Conservation (phyloP, 1,140 invertebrate species). For the Frieseomelitta varia region DNA sequence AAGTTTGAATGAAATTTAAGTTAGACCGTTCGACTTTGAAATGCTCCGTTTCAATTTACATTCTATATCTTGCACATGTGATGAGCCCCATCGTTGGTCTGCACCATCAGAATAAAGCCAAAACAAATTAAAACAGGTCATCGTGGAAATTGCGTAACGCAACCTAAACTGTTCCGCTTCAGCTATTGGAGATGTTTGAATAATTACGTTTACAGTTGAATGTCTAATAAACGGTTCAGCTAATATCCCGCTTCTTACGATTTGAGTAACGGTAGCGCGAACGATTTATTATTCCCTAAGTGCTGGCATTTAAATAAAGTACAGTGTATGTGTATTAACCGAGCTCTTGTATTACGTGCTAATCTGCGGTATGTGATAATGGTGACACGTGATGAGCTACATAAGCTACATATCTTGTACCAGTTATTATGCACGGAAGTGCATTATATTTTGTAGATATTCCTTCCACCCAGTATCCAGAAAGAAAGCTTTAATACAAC, state of each 20-base stretch:
- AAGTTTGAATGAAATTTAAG: not conserved
- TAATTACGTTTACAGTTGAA: constrained; percentile 3
- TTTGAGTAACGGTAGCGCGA: not conserved
- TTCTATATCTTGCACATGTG: not conserved
- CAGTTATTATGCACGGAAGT: not conserved
- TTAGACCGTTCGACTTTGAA: not conserved
- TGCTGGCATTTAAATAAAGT: not conserved
- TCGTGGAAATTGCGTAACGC: not conserved
- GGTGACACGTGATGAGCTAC: not conserved
- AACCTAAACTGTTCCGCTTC: not conserved
- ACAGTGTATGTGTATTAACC: not conserved
- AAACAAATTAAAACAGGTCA: not conserved
- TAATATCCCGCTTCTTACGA: not conserved
- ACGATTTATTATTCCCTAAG: not conserved
- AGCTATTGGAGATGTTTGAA: not conserved
- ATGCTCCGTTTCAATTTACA: not conserved
- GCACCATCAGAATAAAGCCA: not conserved
- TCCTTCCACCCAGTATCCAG: not conserved
- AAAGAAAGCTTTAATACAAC: not conserved
- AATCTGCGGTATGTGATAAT: constrained; percentile 1
- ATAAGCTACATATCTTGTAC: not conserved
- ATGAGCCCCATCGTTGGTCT: not conserved
- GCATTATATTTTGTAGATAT: not conserved
- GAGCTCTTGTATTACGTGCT: not conserved
- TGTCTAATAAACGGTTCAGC: not conserved